Evolutionary conservation across 1,140 invertebrate genomes (phyloP).

Genomic region (Pseudomyrmex dendroicus): DNA sequence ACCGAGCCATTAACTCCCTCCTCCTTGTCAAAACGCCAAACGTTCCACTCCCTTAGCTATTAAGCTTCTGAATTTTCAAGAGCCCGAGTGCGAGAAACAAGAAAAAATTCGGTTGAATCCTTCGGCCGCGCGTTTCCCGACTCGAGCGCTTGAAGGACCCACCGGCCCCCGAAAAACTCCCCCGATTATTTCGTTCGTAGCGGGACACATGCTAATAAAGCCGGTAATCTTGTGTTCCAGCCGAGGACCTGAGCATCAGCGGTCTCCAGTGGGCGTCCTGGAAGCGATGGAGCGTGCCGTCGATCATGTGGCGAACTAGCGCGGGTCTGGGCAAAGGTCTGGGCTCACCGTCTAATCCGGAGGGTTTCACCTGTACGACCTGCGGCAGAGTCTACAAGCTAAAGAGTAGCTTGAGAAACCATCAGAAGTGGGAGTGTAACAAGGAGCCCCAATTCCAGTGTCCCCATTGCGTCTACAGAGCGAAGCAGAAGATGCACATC

Average conservation of each 20-base stretch:
- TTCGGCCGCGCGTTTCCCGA: conserved; percentile 40
- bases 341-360: conserved; percentile 80
- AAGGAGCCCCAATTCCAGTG: conserved; percentile 94
- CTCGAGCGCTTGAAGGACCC: conserved; percentile 40
- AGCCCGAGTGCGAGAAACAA: conserved; percentile 21
- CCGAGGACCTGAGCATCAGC: conserved; percentile 89
- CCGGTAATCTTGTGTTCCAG: conserved; percentile 82
- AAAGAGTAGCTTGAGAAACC: conserved; percentile 93
- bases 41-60: conserved; percentile 19
- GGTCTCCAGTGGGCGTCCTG: conserved; percentile 88
- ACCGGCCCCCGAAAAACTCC: conserved; percentile 5
- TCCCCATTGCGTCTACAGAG: conserved; percentile 92
- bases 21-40: too few relatives aligned
- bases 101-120: conserved; percentile 4
- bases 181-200: conserved; percentile 25
- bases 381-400: conserved; percentile 93
- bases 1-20: background rate
- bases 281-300: conserved; percentile 84
- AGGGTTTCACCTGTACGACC: conserved; percentile 90
- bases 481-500: conserved; percentile 94
- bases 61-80: conserved; percentile 54
- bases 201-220: conserved; percentile 76
- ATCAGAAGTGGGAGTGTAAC: conserved; percentile 95
- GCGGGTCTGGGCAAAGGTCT: conserved; percentile 80
- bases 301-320: conserved; percentile 84